Conservation (phyloP, 1,140 invertebrate genomes). For the Bombus haemorrhoidalis region DNA sequence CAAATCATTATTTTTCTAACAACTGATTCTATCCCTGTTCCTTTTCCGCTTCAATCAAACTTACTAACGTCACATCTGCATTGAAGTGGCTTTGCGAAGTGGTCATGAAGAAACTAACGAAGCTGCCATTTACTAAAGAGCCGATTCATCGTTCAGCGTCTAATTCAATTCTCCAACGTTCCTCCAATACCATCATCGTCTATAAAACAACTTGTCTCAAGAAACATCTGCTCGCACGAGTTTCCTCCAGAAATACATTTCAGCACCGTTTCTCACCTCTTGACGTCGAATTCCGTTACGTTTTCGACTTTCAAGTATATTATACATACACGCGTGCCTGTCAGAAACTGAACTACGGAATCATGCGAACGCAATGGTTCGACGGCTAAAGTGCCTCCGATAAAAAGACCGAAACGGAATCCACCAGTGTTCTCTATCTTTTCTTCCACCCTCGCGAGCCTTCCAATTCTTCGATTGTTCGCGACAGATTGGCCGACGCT, state of each 20-base stretch:
- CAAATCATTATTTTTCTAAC: too few relatives aligned
- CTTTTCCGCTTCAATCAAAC: not conserved
- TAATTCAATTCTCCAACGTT: not conserved
- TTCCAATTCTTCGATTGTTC: conserved; percentile 12
- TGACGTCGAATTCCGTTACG: not conserved
- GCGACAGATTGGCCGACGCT: conserved; percentile 70
- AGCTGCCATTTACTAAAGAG: not conserved
- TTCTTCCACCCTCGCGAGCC: conserved; percentile 37
- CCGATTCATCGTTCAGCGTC: not conserved
- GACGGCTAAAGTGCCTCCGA: not conserved
- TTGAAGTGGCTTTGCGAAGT: too few relatives aligned
- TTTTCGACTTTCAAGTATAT: not conserved
- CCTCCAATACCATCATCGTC: not conserved
- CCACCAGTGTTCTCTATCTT: conserved; percentile 20
- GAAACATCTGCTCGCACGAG: conserved; percentile 23
- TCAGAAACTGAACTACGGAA: not conserved
- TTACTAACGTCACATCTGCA: not conserved
- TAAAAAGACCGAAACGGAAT: not conserved
- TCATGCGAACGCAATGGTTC: conserved; percentile 13
- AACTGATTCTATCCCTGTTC: not conserved
- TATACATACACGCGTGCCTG: conserved; percentile 4
- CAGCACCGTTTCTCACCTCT: not conserved
- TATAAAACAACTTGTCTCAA: not conserved
- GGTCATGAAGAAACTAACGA: not conserved
- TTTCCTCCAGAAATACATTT: too few relatives aligned